Evolutionary conservation across 1,140 invertebrate genomes (phyloP).

Genomic region (Hestina assimilis): DNA sequence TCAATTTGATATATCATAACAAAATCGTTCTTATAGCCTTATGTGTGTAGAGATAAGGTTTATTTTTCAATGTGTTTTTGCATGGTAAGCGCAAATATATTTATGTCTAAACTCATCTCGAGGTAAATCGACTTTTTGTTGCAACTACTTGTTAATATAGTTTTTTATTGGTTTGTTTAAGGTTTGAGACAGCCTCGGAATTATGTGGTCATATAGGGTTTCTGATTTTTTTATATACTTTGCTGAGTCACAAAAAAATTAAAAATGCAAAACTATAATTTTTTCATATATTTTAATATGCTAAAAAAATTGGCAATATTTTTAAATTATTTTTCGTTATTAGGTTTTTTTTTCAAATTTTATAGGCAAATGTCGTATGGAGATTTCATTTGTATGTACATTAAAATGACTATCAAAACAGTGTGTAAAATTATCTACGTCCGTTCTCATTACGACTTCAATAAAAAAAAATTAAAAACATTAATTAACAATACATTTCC

Average conservation of each 20-base stretch:
- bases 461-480: neutral
- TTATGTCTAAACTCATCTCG: slow-evolving; percentile 15
- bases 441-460: too few species aligned
- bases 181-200: neutral
- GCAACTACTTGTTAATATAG: slow-evolving; percentile 61
- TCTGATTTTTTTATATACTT: neutral
- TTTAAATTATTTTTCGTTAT: too few species aligned
- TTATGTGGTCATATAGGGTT: slow-evolving; percentile 16
- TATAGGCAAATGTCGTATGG: too few species aligned
- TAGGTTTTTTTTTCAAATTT: too few species aligned
- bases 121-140: slow-evolving; percentile 39
- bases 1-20: neutral
- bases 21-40: neutral
- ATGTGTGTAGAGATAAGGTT: neutral
- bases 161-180: slow-evolving; percentile 49
- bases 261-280: too few species aligned
- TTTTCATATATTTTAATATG: too few species aligned
- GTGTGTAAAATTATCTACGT: too few species aligned
- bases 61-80: neutral
- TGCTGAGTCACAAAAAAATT: too few species aligned
- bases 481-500: neutral
- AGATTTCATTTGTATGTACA: too few species aligned
- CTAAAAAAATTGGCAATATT: too few species aligned
- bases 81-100: neutral
- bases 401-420: too few species aligned